Conservation (phyloP, 2,797 vertebrate species). For the Bovichtus diacanthus region DNA sequence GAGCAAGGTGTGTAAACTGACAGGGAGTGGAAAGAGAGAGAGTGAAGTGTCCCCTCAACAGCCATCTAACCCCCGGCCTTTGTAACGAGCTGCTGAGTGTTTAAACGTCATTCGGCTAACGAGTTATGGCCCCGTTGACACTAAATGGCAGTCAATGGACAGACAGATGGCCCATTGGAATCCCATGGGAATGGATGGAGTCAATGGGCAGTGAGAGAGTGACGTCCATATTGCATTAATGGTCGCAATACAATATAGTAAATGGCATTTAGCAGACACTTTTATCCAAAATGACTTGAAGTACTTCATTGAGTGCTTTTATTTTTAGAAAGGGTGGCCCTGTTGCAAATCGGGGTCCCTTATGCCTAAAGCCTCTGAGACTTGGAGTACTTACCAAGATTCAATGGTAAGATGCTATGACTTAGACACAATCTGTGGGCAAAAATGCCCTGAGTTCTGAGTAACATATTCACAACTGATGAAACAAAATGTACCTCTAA, state of each 20-base stretch:
- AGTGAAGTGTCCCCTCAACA: slow-evolving; percentile 66
- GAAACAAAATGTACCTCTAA: neutral
- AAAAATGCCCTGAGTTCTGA: neutral
- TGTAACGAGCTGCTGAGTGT: slow-evolving; percentile 75
- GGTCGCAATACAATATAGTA: slow-evolving; percentile 78
- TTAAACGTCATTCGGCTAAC: slow-evolving; percentile 75
- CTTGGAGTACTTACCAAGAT: slow-evolving; percentile 33
- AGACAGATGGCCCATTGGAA: slow-evolving; percentile 76
- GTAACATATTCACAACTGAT: neutral
- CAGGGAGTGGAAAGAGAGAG: neutral
- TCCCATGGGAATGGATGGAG: slow-evolving; percentile 76
- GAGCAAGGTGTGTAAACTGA: slow-evolving; percentile 26
- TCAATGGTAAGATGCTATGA: slow-evolving; percentile 3
- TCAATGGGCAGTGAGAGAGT: slow-evolving; percentile 70
- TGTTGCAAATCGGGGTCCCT: slow-evolving; percentile 34
- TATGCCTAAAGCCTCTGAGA: slow-evolving; percentile 26
- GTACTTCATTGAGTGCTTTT: slow-evolving; percentile 79
- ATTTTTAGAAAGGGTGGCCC: slow-evolving; percentile 76
- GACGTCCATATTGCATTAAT: slow-evolving; percentile 76
- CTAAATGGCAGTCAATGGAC: slow-evolving; percentile 81
- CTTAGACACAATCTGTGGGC: neutral
- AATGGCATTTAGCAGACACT: slow-evolving; percentile 82
- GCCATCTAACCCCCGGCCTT: slow-evolving; percentile 72
- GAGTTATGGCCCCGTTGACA: slow-evolving; percentile 76
- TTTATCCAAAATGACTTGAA: slow-evolving; percentile 75